Evolutionary conservation across 35 echinoderm and acorn worm species (phyloP), one percentile per base, ranked within the genome.

Genomic region (Acanthaster planci): DNA sequence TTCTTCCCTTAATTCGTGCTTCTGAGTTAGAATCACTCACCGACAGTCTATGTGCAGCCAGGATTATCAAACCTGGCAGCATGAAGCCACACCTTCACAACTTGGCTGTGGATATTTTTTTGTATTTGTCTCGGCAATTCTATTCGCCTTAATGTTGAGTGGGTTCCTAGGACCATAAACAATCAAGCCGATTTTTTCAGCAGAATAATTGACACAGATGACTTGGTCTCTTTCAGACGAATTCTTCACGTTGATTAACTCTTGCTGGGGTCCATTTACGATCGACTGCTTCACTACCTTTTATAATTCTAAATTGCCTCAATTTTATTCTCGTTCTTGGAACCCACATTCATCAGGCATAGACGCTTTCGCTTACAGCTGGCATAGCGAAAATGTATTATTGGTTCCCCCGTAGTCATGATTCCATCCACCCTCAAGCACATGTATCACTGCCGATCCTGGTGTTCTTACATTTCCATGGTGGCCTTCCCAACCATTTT

Each of bases 311-410:
- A n/a, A n/a, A n/a, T n/a, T n/a, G n/a, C n/a, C n/a, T n/a, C n/a
- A n/a, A n/a, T n/a, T n/a, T n/a, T n/a, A n/a, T n/a, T n/a, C n/a
- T n/a, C n/a, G 5, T n/a, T n/a, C 38, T 82, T 89, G 79, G 78
- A 44, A 39, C 56, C 78, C 77, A 22, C n/a, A 38, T 51, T 22
- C 58, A 2, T 19, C 53, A 4, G 51, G 42, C 16, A 34, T 82
- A 16, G 67, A 86, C 44, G 87, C 87, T 4, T 89, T 89, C 40
- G 29, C 78, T 2, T 40, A 26, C 42, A 29, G n/a, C 40, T 89
- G 87, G 87, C 30, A 67, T 5, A 39, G 60, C 32, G 78, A 89
- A 12, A 81, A 60, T 64, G 57, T 47, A 15, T 87, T 72, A 77
- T 39, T 87, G 53, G 76, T 87, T 56, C 85, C 85, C 6, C 76